Percentiles rank a stretch among this genome's conserved stretches.
These are phyloP conservation scores for Entelurus aequoreus DNA, from an alignment of 2,113 vertebrate genomes.

Conservation along the genomic window DNA sequence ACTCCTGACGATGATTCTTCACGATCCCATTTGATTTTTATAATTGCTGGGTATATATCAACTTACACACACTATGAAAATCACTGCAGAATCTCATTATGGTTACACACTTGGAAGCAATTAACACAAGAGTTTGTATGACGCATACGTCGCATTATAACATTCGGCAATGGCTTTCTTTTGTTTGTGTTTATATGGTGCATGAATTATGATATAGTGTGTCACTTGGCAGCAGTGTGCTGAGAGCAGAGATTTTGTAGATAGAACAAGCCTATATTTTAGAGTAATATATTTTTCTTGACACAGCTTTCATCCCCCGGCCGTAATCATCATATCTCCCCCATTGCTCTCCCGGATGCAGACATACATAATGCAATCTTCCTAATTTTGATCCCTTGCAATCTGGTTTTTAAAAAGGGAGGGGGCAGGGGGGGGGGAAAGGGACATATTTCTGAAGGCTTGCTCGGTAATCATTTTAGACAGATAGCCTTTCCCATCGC, in stretches of 20 bases:
- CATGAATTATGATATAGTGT: conserved; percentile 51
- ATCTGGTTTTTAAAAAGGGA: conserved; percentile 81
- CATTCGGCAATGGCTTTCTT: conserved; percentile 27
- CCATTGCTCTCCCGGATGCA: conserved; percentile 79
- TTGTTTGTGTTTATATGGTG: conserved; percentile 43
- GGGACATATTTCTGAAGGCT: conserved; percentile 80
- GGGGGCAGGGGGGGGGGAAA: conserved; percentile 65
- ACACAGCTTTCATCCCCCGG: conserved; percentile 76
- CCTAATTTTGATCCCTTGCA: conserved; percentile 80
- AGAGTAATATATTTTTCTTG: conserved; percentile 75
- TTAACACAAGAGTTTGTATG: conserved; percentile 41
- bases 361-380: conserved; percentile 80
- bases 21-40: conserved; percentile 48
- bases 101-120: conserved; percentile 41
- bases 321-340: conserved; percentile 78
- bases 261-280: conserved; percentile 71
- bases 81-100: conserved; percentile 32
- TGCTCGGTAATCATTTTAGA: conserved; percentile 98
- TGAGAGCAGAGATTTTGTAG: conserved; percentile 67
- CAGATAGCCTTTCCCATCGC: conserved; percentile 97
- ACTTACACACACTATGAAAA: conserved; percentile 34
- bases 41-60: conserved; percentile 38
- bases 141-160: conserved; percentile 39
- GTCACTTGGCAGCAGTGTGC: conserved; percentile 49
- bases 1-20: conserved; percentile 47